phyloP scores from a whole-genome alignment of 2,797 vertebrate species.

The Rhinella marina region DNA sequence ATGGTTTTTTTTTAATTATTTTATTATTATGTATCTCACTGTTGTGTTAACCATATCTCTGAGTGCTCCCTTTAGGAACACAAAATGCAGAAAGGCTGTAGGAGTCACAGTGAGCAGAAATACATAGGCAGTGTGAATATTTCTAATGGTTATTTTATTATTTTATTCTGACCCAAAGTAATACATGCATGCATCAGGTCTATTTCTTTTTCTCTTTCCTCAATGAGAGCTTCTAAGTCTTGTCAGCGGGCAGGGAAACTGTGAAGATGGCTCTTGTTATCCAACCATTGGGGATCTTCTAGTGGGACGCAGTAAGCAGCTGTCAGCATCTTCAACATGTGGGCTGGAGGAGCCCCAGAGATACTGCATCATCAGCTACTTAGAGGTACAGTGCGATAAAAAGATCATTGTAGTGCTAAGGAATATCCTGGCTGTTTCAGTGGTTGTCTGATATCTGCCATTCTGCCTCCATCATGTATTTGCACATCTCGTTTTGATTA shows the following conservation, averaged over 20 bases:
- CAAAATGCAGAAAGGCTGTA: no score
- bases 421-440: not conserved
- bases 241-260: conserved; percentile 72
- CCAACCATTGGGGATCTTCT: conserved; percentile 83
- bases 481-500: no score
- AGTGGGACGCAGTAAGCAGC: conserved; percentile 78
- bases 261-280: conserved; percentile 73
- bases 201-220: conserved; percentile 56
- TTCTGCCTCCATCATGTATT: no score
- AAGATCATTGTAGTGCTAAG: not conserved
- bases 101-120: no score
- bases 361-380: conserved; percentile 88
- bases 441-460: no score
- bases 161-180: not conserved
- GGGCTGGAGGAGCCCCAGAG: conserved; percentile 78
- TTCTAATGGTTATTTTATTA: not conserved
- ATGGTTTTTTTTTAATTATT: no score
- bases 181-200: not conserved
- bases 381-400: conserved; percentile 78
- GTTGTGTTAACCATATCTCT: no score
- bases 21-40: no score
- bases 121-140: no score
- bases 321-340: conserved; percentile 86
- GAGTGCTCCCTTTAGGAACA: no score
- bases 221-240: conserved; percentile 71